phyloP scores from a whole-genome alignment of 2,113 vertebrate species.

The Mustelus asterias region DNA sequence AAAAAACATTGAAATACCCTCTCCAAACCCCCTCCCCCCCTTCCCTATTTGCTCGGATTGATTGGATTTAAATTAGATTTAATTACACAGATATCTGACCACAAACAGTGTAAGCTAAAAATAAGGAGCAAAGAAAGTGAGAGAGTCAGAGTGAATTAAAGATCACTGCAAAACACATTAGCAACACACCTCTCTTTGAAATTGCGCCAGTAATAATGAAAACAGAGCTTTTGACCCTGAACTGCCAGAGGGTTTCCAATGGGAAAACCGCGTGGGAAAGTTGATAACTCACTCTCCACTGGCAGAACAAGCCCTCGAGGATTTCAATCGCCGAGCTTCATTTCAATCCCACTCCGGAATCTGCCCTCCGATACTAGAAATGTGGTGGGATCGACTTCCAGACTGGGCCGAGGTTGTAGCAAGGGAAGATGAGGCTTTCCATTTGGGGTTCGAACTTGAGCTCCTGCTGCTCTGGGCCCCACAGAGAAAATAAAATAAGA shows the following conservation, averaged over 20 bases:
- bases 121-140: not conserved
- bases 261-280: not conserved
- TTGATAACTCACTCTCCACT: not conserved
- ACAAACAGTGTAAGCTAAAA: not conserved
- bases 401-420: not conserved
- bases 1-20: not conserved
- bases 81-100: not conserved
- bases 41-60: not conserved
- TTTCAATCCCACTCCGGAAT: not conserved
- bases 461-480: not conserved
- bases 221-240: not conserved
- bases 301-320: not conserved
- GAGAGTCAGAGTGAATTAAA: not conserved
- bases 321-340: not conserved
- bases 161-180: not conserved
- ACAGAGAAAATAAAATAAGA: not conserved
- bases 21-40: not conserved
- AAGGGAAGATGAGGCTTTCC: not conserved
- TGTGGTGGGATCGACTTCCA: not conserved
- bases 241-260: not conserved
- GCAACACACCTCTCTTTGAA: not conserved
- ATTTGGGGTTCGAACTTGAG: not conserved
- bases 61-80: conserved; percentile 16
- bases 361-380: not conserved
- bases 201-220: not conserved